A percentile compares a stretch with the other conserved stretches of the same genome.
phyloP scores from a whole-genome alignment of 2,888 invertebrate species.

The Drosophila fungiperda region DNA sequence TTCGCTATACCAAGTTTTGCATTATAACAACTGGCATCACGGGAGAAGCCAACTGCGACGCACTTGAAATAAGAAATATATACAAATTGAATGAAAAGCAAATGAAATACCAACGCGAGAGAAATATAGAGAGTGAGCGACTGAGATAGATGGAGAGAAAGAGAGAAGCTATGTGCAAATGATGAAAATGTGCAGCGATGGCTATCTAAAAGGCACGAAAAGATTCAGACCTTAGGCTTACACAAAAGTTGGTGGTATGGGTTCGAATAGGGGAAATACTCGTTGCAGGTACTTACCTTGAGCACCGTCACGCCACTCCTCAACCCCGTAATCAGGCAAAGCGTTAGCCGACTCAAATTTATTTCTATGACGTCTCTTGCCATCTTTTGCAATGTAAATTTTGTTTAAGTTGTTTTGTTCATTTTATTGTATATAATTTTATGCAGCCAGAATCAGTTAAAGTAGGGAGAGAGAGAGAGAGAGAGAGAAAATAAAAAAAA shows the following conservation, averaged over 20 bases:
- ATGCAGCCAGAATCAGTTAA: conserved; percentile 71
- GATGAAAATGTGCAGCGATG: conserved; percentile 53
- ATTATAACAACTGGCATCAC: conserved; percentile 46
- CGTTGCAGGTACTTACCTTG: conserved; percentile 73
- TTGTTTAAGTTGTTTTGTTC: conserved; percentile 43
- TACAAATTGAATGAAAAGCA: conserved; percentile 60
- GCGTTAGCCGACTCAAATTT: conserved; percentile 87
- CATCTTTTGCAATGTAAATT: conserved; percentile 76
- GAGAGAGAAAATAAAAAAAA: conserved; percentile 1
- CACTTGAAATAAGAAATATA: conserved; percentile 58
- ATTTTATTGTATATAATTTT: conserved; percentile 60
- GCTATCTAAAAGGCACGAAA: conserved; percentile 55
- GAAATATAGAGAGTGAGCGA: background rate
- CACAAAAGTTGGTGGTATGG: conserved; percentile 1
- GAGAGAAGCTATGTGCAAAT: conserved; percentile 52
- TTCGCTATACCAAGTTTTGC: conserved; percentile 46
- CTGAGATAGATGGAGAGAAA: background rate
- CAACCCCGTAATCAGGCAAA: conserved; percentile 89
- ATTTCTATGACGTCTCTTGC: conserved; percentile 85
- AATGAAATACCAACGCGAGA: conserved; percentile 50
- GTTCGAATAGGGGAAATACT: background rate
- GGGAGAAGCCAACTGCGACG: conserved; percentile 46
- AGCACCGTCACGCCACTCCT: conserved; percentile 90
- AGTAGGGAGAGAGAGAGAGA: conserved; percentile 13
- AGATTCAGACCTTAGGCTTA: conserved; percentile 27